Evolutionary conservation across 2,113 vertebrate genomes (phyloP), one percentile per base, ranked within the genome.

Genomic region (Onychostruthus taczanowskii): DNA sequence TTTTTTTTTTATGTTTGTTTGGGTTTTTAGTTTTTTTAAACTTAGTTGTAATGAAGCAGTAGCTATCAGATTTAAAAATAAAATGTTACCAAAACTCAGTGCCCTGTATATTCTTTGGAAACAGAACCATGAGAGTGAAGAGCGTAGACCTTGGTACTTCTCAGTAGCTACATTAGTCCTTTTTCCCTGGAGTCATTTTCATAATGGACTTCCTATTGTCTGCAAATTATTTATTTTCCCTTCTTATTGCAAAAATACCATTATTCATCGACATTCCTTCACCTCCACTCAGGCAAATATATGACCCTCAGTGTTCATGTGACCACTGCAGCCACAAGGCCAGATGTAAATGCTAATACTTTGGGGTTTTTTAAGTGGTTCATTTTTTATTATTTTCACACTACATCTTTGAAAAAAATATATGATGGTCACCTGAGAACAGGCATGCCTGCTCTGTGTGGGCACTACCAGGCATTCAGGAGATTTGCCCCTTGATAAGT

Each of bases 281-380:
- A 56, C 19, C 49, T 17, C 20, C 56, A 37, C 6, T 85, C 58
- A 56, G 41, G 23, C 19, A 77, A 56, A 13, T 43, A 7, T 5
- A 2, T 8, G 26, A 35, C 4, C 8, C 14, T 87, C 49, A 14
- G 2, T 5, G 16, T 44, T 43, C 22, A 18, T 16, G 31, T 18
- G 50, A 49, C 8, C 17, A 35, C 17, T 30, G 5, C 59, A 77
- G 33, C 27, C 9, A 79, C n/a, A 47, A 20, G 20, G 18, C 4
- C 15, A 58, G 33, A 84, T 44, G n/a, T 56, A 56, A 88, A 58
- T 19, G 20, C 3, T 28, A 30, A 27, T 18, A 28, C 1, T 10
- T 0, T 5, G 41, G 16, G 30, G 5, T 1, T 6, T 63, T 37
- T 47, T 18, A 56, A 16, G 16, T 37, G 10, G 0, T 2, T 33